Conservation (phyloP, 1,140 invertebrate species). For the Branchinecta lindahli region DNA sequence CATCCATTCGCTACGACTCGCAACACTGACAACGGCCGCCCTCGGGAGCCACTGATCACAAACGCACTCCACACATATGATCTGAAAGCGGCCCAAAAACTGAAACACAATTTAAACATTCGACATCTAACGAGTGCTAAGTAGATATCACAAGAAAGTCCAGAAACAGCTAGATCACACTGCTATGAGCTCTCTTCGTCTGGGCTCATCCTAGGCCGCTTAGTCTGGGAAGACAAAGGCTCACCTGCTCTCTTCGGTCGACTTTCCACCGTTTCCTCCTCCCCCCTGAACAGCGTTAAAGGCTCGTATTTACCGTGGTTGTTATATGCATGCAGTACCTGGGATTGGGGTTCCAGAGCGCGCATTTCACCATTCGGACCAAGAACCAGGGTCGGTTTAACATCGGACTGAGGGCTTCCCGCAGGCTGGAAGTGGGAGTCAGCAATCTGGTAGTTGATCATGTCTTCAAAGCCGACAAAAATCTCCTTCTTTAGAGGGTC, state of each 20-base stretch:
- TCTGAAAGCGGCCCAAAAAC: too few relatives aligned
- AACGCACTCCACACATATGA: too few relatives aligned
- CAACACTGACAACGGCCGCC: too few relatives aligned
- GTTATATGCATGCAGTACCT: not conserved
- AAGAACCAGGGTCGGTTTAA: not conserved
- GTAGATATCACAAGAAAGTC: too few relatives aligned
- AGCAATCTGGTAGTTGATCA: constrained; percentile 1
- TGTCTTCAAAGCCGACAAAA: not conserved
- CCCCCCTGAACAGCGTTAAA: not conserved
- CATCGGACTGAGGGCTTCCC: not conserved
- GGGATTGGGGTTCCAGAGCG: not conserved
- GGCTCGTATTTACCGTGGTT: not conserved
- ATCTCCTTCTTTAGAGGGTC: not conserved
- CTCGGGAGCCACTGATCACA: too few relatives aligned
- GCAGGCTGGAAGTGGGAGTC: not conserved
- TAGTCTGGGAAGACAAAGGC: too few relatives aligned
- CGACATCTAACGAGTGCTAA: too few relatives aligned
- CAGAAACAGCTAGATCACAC: too few relatives aligned
- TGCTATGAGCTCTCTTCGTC: too few relatives aligned
- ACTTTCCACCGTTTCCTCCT: not conserved
- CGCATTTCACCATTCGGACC: not conserved
- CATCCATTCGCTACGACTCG: too few relatives aligned
- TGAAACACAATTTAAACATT: too few relatives aligned
- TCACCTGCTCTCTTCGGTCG: not conserved
- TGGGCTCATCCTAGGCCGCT: too few relatives aligned